Base-by-base conservation (phyloP, 1,140 invertebrate species). In the Bombus cullumanus region DNA sequence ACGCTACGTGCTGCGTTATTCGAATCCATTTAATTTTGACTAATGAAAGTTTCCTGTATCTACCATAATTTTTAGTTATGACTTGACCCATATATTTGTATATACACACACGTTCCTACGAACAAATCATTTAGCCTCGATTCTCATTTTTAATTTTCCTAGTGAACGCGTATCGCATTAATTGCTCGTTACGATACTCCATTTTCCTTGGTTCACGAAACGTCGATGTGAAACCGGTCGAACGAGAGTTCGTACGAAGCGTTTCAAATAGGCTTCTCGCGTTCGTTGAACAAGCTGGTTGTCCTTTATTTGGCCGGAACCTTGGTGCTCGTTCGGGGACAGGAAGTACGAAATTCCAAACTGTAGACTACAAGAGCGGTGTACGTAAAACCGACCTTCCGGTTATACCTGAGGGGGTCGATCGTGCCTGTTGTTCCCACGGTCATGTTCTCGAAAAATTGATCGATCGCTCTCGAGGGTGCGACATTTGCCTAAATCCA, bases 261-360 rank as follows among this genome's bases (percentile, higher is more conserved):
- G 76, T 59, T 72, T 68, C 41, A 31, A 62, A 15, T 81, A 62
- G 79, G 68, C 47, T 72, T 53, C 71, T 53, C n/a, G 31, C 28
- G 22, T 5, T n/a, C 15, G 31, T 43, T 41, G 37, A 28, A 28
- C 47, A 68, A 68, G 41, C 41, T 34, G 18, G 66, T 47, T 68
- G 41, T 75, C 34, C 59, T 79, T 66, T 78, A 74, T 84, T 76
- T 68, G 82, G 68, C 69, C 88, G 81, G 83, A 90, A 90, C 81
- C 43, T 43, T 41, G 75, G 71, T 62, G 83, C 64, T 62, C 47
- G 88, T 81, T 68, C 71, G 83, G 73, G 66, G 83, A 89, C 89
- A 86, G 92, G 92, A 93, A 93, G 90, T 93, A 92, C 88, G 91
- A 92, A 92, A 92, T 93, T 93, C 91, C 92, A 92, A 91, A 93